Conservation (phyloP, 2,797 vertebrate species). For the Amblyopsis hoosieri region DNA sequence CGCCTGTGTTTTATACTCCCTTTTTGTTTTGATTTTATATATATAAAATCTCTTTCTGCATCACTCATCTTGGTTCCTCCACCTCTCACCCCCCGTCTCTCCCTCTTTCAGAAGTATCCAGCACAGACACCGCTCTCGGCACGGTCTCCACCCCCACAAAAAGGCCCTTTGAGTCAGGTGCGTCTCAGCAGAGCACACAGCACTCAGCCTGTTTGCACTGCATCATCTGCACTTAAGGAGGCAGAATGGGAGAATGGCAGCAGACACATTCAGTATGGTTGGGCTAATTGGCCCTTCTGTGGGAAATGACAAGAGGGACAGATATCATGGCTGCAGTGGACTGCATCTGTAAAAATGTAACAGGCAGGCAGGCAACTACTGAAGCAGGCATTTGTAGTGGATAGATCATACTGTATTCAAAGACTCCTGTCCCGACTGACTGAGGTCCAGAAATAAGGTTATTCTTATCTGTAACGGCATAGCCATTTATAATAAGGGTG, state of each 20-base stretch:
- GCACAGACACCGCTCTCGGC: constrained; percentile 89
- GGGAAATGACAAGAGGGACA: constrained; percentile 18
- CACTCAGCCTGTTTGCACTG: constrained; percentile 16
- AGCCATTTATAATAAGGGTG: no score
- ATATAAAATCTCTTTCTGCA: background rate
- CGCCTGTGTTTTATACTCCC: background rate
- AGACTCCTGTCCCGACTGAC: constrained; percentile 7
- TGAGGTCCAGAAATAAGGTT: no score
- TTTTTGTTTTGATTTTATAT: constrained; percentile 1
- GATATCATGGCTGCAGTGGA: constrained; percentile 3
- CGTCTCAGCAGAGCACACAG: constrained; percentile 9
- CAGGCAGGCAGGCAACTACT: constrained; percentile 4
- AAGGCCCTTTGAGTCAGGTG: constrained; percentile 95
- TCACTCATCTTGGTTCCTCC: background rate
- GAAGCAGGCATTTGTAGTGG: background rate
- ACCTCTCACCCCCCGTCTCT: background rate
- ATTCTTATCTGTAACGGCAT: background rate
- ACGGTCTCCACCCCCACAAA: constrained; percentile 92
- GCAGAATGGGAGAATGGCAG: background rate
- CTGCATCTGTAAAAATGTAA: constrained; percentile 12
- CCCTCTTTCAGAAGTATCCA: constrained; percentile 84
- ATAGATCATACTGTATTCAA: background rate
- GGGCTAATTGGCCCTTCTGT: constrained; percentile 36
- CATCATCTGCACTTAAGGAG: constrained; percentile 27
- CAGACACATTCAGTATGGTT: constrained; percentile 33